Percentiles rank a stretch among this genome's conserved stretches.
Evolutionary conservation across 2,113 vertebrate species (phyloP).

Genomic region (Trogon melanurus): DNA sequence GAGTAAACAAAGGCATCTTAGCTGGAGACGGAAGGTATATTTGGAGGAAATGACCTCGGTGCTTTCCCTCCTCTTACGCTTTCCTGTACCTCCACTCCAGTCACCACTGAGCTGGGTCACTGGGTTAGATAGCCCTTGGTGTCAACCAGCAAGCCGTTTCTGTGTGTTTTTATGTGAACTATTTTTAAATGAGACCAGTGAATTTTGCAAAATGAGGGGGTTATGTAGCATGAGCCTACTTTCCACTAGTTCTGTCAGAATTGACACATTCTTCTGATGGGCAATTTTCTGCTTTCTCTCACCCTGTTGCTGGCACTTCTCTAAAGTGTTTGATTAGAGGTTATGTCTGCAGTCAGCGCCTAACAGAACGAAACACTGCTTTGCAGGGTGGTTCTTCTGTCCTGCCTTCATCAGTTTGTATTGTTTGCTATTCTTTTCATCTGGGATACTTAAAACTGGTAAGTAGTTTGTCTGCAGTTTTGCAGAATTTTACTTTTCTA

Average conservation of each 20-base stretch:
- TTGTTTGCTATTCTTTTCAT: neutral
- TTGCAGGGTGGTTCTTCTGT: neutral
- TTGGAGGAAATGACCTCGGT: neutral
- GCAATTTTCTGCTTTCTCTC: constrained; percentile 12
- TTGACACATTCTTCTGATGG: neutral
- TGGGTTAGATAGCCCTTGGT: neutral
- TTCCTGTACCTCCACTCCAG: neutral
- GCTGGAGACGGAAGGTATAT: neutral
- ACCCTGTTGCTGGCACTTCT: neutral
- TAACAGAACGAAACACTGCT: neutral
- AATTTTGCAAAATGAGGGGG: neutral
- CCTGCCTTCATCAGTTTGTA: neutral
- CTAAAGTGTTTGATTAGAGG: neutral
- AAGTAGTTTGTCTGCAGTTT: neutral
- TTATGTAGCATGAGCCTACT: neutral
- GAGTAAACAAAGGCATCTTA: neutral
- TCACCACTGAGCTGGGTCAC: neutral
- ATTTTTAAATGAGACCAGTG: neutral
- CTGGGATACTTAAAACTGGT: neutral
- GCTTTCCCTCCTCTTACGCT: neutral
- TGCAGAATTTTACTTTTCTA: neutral
- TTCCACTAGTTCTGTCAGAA: neutral
- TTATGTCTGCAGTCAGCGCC: neutral
- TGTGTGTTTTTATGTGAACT: neutral
- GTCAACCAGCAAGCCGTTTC: neutral